These are phyloP conservation scores for Tachysurus vachellii DNA, from an alignment of 2,113 vertebrate species.

Conservation along the genomic window DNA sequence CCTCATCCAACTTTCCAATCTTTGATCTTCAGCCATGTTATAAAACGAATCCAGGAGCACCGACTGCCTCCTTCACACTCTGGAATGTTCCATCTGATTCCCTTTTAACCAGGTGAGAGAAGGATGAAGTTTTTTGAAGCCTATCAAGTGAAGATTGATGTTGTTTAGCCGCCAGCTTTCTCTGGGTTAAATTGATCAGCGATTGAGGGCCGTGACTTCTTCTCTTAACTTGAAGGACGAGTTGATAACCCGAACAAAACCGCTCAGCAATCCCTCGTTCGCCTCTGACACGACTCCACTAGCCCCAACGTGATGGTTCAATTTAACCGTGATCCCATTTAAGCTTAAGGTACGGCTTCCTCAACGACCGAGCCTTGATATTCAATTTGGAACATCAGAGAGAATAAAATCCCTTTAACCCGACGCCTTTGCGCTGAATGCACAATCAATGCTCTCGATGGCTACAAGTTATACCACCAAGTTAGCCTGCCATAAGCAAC, in stretches of 20 bases:
- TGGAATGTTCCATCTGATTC: neutral
- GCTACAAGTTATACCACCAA: constrained; percentile 14
- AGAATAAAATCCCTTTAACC: constrained; percentile 47
- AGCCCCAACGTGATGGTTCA: constrained; percentile 48
- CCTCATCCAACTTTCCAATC: neutral
- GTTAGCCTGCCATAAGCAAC: neutral
- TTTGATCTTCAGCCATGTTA: neutral
- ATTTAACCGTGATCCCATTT: constrained; percentile 52
- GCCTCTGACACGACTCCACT: constrained; percentile 12
- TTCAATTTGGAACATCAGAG: constrained; percentile 49
- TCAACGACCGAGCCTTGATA: constrained; percentile 44
- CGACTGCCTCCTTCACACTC: neutral
- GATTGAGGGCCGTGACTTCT: constrained; percentile 7
- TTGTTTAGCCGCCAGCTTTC: constrained; percentile 2
- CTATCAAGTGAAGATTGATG: constrained; percentile 40
- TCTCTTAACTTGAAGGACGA: constrained; percentile 12
- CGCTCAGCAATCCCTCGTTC: neutral
- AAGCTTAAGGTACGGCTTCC: constrained; percentile 42
- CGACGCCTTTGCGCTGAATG: constrained; percentile 34
- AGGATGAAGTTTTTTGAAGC: constrained; percentile 30
- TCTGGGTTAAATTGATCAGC: constrained; percentile 42
- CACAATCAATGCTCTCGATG: constrained; percentile 35
- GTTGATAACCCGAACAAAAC: neutral
- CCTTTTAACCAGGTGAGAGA: constrained; percentile 32
- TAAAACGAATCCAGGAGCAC: neutral